Conservation (phyloP, 1,140 invertebrate species). For the Drosophila athabasca region DNA sequence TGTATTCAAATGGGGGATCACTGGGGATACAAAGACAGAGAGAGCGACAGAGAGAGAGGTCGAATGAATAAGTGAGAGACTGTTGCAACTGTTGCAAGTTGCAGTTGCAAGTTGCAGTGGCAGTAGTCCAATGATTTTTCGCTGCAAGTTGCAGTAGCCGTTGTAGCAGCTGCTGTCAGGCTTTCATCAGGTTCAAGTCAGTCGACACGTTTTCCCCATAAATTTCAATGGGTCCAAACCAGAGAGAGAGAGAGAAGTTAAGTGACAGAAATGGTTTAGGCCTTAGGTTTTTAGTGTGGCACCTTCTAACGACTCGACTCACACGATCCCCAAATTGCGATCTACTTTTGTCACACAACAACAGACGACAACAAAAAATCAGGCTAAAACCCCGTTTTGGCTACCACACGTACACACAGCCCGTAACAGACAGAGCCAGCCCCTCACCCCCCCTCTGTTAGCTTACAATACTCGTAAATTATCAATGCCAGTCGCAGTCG, state of each 20-base stretch:
- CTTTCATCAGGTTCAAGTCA: conserved; percentile 60
- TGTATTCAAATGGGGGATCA: conserved; percentile 62
- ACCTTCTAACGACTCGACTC: conserved; percentile 52
- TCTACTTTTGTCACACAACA: conserved; percentile 68
- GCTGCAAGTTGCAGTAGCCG: conserved; percentile 14
- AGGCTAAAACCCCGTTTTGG: conserved; percentile 8
- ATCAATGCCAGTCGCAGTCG: conserved; percentile 53
- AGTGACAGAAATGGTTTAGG: conserved; percentile 42
- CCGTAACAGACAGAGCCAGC: no score
- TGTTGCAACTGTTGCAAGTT: conserved; percentile 34
- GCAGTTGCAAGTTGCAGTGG: conserved; percentile 24
- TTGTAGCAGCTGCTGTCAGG: conserved; percentile 39
- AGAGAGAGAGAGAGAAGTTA: conserved; percentile 24
- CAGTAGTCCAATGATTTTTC: conserved; percentile 4
- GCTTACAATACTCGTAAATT: conserved; percentile 49
- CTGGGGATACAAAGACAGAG: not conserved
- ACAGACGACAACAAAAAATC: not conserved
- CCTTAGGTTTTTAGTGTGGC: conserved; percentile 33
- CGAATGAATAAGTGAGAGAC: conserved; percentile 37
- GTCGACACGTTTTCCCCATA: conserved; percentile 67
- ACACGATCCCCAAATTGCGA: conserved; percentile 58
- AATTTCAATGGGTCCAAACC: conserved; percentile 54
- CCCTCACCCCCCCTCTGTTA: no score
- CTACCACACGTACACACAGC: no score
- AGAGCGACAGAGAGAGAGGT: not conserved